Evolutionary conservation across 2,888 invertebrate species (phyloP), one percentile per base, ranked within the genome.

Genomic region (Ennomos erosarius): DNA sequence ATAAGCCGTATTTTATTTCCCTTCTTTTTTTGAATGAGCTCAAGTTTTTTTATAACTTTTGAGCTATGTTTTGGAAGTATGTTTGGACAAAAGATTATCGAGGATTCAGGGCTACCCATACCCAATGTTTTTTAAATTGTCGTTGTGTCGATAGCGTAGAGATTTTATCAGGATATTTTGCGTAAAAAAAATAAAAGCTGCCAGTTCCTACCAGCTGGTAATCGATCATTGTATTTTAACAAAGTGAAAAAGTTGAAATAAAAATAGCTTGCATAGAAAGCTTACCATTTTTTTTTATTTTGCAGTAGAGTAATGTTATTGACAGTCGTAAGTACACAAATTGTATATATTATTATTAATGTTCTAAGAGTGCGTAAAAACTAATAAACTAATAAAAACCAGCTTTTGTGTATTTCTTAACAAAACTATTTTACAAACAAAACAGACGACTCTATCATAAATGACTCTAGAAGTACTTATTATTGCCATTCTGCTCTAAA

Each of bases 1-100:
- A 92, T 90, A 88, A 88, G 88, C 88, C 84, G 86, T 88, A 88
- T 90, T 88, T 87, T 85, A 83, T 88, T 90, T 84, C 90, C 76
- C 81, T 85, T 80, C 79, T 74, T 81, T 83, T 85, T 83, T 83
- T 80, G 81, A 84, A 82, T 70, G 75, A 74, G 79, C 83, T 84
- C 78, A 73, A 84, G 78, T 82, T 84, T 83, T 74, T 68, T 57
- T 53, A 63, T 67, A 61, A 69, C 70, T 71, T 70, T 71, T 64
- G 68, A 70, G 79, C 79, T 78, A 73, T 79, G 81, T 71, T 71
- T 70, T 71, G 64, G 68, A 70, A 79, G 79, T 78, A 73, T 79
- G 80, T 81, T 80, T 81, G 71, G 68, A 77, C 75, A 78, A 82
- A 81, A 82, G 78, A 76, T 78, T 79, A 78, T 75, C 73, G 70